phyloP scores from a whole-genome alignment of 2,888 invertebrate species.

The Leucania comma region DNA sequence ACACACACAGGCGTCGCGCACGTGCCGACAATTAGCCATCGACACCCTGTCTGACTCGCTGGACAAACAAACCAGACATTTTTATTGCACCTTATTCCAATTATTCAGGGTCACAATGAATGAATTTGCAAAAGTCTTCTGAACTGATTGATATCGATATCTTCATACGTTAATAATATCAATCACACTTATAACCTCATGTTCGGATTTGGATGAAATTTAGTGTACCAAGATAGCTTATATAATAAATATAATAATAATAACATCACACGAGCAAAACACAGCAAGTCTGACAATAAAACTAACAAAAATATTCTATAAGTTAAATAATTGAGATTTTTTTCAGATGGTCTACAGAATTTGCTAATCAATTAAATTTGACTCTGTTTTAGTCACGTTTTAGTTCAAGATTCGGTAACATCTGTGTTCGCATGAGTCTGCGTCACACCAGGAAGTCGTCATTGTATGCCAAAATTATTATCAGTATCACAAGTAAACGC shows the following conservation, averaged over 20 bases:
- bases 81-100: constrained; percentile 28
- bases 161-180: too few species aligned
- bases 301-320: background rate
- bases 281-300: background rate
- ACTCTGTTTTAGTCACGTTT: too few species aligned
- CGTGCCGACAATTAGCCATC: constrained; percentile 60
- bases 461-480: constrained; percentile 63
- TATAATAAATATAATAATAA: too few species aligned
- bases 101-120: background rate
- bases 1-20: constrained; percentile 42
- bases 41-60: constrained; percentile 49
- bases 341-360: background rate
- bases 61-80: constrained; percentile 29
- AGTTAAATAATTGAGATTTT: background rate
- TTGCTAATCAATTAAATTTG: background rate
- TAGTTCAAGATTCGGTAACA: constrained; percentile 25
- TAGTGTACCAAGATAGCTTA: too few species aligned
- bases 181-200: too few species aligned
- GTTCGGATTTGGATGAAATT: too few species aligned
- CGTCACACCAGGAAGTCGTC: constrained; percentile 64
- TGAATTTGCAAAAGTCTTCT: background rate
- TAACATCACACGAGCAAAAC: background rate
- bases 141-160: background rate
- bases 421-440: constrained; percentile 26
- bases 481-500: constrained; percentile 52